A percentile compares a stretch with the other conserved stretches of the same genome.
Evolutionary conservation across 64 coral and sea anemone species (phyloP).

Genomic region (Dendrophyllia cribrosa): DNA sequence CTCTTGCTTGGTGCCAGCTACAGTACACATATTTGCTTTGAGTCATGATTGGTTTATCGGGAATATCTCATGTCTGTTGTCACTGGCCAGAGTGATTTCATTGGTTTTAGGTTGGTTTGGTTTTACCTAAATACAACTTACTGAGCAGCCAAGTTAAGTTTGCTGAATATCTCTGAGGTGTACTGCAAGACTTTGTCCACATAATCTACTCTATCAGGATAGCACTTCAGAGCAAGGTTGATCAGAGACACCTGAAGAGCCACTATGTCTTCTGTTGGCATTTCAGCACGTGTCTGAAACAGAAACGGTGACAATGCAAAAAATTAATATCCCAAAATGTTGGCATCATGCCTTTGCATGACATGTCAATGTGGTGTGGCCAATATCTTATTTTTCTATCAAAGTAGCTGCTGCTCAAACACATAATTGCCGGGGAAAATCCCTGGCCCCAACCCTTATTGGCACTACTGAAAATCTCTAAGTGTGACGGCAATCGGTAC

Average conservation of each 20-base stretch:
- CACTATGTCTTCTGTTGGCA: slow-evolving; percentile 97
- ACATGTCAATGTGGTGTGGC: neutral
- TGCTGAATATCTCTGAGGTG: slow-evolving; percentile 86
- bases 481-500: no score
- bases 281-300: slow-evolving; percentile 82
- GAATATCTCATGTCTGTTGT: no score
- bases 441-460: no score
- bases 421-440: no score
- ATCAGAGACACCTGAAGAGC: slow-evolving; percentile 94
- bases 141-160: slow-evolving; percentile 78
- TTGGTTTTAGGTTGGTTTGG: no score
- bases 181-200: slow-evolving; percentile 98
- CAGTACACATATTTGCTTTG: no score
- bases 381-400: no score
- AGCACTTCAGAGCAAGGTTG: slow-evolving; percentile 96
- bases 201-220: slow-evolving; percentile 95
- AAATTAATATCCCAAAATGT: neutral
- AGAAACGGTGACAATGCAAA: neutral
- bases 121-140: slow-evolving; percentile 47
- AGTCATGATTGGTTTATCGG: no score
- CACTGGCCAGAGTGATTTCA: no score
- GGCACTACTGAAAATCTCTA: no score
- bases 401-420: no score
- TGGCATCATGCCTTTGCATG: neutral
- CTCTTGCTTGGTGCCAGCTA: no score